Conservation (phyloP, 1,140 invertebrate genomes). For the Tetramorium alpestre region DNA sequence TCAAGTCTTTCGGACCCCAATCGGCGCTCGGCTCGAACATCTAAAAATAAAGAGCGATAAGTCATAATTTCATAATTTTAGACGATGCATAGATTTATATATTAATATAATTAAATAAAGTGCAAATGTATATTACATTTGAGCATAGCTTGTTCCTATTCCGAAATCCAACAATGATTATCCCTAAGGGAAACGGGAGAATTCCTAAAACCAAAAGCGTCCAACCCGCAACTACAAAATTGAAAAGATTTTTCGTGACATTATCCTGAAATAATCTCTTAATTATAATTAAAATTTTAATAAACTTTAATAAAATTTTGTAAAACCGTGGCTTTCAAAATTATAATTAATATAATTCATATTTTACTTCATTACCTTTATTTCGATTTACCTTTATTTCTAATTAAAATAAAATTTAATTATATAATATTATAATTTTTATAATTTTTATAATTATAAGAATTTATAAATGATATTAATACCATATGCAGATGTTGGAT, state of each 20-base stretch:
- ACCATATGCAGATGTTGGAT: slow-evolving; percentile 65
- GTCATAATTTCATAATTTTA: not conserved
- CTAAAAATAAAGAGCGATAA: slow-evolving; percentile 30
- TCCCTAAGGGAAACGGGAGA: slow-evolving; percentile 52
- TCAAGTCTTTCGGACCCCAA: slow-evolving; percentile 66
- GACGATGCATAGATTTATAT: not conserved
- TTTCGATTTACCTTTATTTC: not conserved
- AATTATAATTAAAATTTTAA: not conserved
- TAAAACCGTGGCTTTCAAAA: not conserved
- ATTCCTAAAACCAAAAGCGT: slow-evolving; percentile 55
- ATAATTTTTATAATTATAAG: not conserved
- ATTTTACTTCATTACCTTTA: not conserved
- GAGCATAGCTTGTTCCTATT: slow-evolving; percentile 18
- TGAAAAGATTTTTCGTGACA: not conserved
- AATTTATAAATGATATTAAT: not conserved
- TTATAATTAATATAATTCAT: not conserved
- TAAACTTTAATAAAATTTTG: not conserved
- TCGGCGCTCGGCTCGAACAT: slow-evolving; percentile 28
- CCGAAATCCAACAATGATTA: slow-evolving; percentile 44
- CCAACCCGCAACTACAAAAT: slow-evolving; percentile 60
- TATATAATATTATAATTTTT: not conserved
- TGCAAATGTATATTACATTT: slow-evolving; percentile 42
- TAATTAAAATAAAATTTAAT: not conserved
- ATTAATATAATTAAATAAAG: slow-evolving; percentile 27
- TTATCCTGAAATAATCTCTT: not conserved